These are phyloP conservation scores for Amyelois transitella DNA, from an alignment of 1,140 invertebrate species.

Conservation along the genomic window DNA sequence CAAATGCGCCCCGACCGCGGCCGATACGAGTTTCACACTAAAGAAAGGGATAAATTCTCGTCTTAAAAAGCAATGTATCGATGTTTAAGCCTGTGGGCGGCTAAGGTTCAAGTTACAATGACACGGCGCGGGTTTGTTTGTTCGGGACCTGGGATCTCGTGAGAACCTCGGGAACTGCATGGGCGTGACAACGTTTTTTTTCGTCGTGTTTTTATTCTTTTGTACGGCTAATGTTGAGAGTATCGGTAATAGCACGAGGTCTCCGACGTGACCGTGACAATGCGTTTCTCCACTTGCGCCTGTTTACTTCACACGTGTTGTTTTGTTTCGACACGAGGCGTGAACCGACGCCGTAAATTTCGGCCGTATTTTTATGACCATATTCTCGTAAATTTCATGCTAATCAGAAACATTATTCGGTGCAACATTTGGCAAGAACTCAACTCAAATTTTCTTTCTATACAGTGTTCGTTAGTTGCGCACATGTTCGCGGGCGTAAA, in stretches of 20 bases:
- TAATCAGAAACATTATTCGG: slow-evolving; percentile 16
- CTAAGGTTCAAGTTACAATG: slow-evolving; percentile 39
- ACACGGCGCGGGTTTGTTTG: slow-evolving; percentile 50
- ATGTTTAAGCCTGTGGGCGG: slow-evolving; percentile 26
- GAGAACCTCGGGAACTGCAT: slow-evolving; percentile 63
- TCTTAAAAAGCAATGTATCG: slow-evolving; percentile 24
- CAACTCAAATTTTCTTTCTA: neutral
- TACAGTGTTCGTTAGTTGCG: neutral
- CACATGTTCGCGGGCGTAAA: neutral
- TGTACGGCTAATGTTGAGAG: slow-evolving; percentile 32
- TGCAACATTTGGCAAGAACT: slow-evolving; percentile 1
- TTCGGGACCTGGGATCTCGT: slow-evolving; percentile 43
- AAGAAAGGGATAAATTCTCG: neutral
- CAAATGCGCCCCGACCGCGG: slow-evolving; percentile 26
- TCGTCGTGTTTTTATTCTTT: slow-evolving; percentile 43
- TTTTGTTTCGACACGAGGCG: slow-evolving; percentile 7
- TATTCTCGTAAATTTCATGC: slow-evolving; percentile 21
- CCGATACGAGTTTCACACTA: slow-evolving; percentile 23
- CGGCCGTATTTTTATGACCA: slow-evolving; percentile 14
- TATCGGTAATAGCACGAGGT: slow-evolving; percentile 39
- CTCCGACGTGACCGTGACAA: slow-evolving; percentile 56
- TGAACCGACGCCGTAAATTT: slow-evolving; percentile 11
- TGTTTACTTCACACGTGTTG: slow-evolving; percentile 24
- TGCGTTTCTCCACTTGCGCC: slow-evolving; percentile 33
- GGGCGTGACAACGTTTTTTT: slow-evolving; percentile 64